Base-by-base conservation (phyloP, 2,888 invertebrate genomes). In the Blastobasis lacticolella region DNA sequence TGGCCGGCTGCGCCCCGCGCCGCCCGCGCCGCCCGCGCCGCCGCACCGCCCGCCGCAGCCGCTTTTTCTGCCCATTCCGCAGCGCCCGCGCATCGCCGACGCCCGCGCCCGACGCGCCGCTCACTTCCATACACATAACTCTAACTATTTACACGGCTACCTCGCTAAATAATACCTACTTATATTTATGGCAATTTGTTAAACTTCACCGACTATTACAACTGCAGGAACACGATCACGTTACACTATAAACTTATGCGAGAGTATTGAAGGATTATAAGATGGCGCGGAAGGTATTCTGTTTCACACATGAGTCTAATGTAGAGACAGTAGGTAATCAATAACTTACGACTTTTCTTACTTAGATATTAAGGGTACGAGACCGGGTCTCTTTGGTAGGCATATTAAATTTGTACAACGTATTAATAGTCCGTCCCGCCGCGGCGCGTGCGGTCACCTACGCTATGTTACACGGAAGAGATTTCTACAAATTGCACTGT, bases 301-400 rank as follows among this genome's bases (percentile, higher is more conserved):
- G 76, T 75, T 76, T 78, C 76, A 78, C 78, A 75, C 80, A 71
- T 60, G 62, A 70, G 77, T 81, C 78, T 75, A 75, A 75, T 75
- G 69, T 64, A 69, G 65, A 63, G 51, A 58, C 75, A 79, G 75
- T 75, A 70, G 78, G 71, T 78, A 73, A 78, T 81, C 78, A 78
- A 74, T 81, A 83, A 84, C 80, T 83, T 84, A 84, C 80, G 78
- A 83, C 81, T 81, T 80, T 80, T 79, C 73, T 75, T 80, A 85
- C 86, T 87, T 87, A 87, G 79, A 54, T 76, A 81, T 83, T 85
- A 85, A 81, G 81, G 82, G 87, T 88, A 88, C 85, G 89, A 89
- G 89, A 89, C 89, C 88, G 88, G 77, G 88, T 88, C 88, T 89
- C 89, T 89, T 89, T 89, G 89, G 89, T 89, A 89, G 88, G 86